Conservation (phyloP, 2,888 invertebrate genomes). For the Nymphalis polychloros region DNA sequence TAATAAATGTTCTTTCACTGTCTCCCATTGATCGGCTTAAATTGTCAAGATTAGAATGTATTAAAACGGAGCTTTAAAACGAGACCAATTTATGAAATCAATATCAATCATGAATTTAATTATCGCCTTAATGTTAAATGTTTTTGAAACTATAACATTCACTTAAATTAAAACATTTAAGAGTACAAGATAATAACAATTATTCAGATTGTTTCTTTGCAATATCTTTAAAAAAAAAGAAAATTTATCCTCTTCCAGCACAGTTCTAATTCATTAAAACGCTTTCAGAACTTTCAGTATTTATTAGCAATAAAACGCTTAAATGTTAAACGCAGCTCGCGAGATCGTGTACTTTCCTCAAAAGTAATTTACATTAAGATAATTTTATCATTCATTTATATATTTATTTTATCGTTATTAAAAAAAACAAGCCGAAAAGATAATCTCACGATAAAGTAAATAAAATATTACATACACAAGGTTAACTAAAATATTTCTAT, state of each 20-base stretch:
- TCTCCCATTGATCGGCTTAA: too few relatives aligned
- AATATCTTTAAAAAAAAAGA: background rate
- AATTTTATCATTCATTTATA: background rate
- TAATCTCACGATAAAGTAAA: background rate
- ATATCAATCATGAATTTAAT: too few relatives aligned
- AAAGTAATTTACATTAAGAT: background rate
- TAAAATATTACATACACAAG: background rate
- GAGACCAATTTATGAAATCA: too few relatives aligned
- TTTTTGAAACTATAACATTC: too few relatives aligned
- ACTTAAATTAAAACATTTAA: too few relatives aligned
- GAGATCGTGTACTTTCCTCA: background rate
- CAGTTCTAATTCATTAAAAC: conserved; percentile 15
- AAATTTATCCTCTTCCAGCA: conserved; percentile 4
- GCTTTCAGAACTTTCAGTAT: conserved; percentile 15
- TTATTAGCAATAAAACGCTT: conserved; percentile 16
- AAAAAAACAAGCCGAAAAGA: background rate
- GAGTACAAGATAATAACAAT: too few relatives aligned
- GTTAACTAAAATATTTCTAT: background rate
- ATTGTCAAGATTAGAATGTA: too few relatives aligned
- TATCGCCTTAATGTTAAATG: too few relatives aligned
- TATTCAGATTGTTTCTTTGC: too few relatives aligned
- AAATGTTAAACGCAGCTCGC: conserved; percentile 13
- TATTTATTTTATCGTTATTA: background rate
- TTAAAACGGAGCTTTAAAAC: too few relatives aligned
- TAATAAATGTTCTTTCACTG: too few relatives aligned